phyloP scores from a whole-genome alignment of 2,888 invertebrate genomes.

The Neria commutata region DNA sequence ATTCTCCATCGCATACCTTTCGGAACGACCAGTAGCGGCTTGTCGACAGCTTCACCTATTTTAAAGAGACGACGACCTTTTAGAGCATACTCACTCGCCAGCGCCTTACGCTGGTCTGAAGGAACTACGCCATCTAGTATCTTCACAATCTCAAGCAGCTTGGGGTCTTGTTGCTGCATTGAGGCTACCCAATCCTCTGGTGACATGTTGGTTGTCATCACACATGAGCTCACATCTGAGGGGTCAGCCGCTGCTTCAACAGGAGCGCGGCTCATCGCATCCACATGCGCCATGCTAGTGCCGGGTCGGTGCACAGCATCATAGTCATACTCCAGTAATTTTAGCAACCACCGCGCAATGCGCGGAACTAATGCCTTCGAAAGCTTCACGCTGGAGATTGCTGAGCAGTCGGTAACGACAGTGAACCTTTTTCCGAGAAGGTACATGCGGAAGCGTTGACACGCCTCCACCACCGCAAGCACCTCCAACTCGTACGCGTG shows the following conservation, averaged over 20 bases:
- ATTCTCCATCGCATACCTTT: no score
- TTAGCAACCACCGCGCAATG: not conserved
- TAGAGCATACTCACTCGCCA: no score
- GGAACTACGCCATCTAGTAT: not conserved
- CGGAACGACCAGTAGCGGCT: no score
- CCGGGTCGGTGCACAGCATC: not conserved
- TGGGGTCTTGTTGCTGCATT: slow-evolving; percentile 8
- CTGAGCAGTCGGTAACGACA: slow-evolving; percentile 9
- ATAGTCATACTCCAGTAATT: not conserved
- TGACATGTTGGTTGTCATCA: slow-evolving; percentile 4
- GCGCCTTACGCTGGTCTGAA: no score
- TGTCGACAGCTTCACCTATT: no score
- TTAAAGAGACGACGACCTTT: no score
- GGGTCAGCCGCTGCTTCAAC: not conserved
- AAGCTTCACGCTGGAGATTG: not conserved
- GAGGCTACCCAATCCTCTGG: not conserved
- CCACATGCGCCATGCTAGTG: not conserved
- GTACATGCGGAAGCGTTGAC: slow-evolving; percentile 10
- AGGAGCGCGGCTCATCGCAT: not conserved
- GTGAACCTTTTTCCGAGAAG: slow-evolving; percentile 8
- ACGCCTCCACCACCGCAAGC: not conserved
- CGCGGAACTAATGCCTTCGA: not conserved
- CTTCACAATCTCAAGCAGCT: not conserved
- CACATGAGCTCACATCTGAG: not conserved
- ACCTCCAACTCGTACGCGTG: slow-evolving; percentile 12